Percentiles rank a stretch among this genome's conserved stretches.
These are phyloP conservation scores for Macaca nemestrina DNA, from an alignment of 2,113 vertebrate species.

Conservation along the genomic window DNA sequence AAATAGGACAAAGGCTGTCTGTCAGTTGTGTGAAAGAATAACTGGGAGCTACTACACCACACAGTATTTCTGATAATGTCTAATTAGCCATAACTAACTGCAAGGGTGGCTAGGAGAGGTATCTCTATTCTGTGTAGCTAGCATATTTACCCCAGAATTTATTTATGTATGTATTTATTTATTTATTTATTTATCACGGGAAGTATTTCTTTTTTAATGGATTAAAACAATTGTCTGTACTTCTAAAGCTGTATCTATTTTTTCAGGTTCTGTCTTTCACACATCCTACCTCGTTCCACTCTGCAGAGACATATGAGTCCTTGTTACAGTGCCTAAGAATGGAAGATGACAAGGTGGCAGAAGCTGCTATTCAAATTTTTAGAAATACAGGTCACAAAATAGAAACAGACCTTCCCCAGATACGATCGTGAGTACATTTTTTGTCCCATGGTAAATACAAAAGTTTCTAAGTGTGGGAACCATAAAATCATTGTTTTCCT, in stretches of 20 bases:
- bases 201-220: slow-evolving; percentile 40
- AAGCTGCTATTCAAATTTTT: slow-evolving; percentile 99
- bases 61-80: background rate
- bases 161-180: background rate
- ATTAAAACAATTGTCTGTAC: slow-evolving; percentile 3
- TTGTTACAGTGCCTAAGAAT: slow-evolving; percentile 99
- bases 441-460: background rate
- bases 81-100: background rate
- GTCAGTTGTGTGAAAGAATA: background rate
- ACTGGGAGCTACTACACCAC: background rate
- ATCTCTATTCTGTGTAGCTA: background rate
- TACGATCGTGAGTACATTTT: slow-evolving; percentile 93
- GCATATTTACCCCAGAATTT: background rate
- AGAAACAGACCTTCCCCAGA: slow-evolving; percentile 97
- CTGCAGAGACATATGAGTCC: slow-evolving; percentile 98
- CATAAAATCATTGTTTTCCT: background rate
- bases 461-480: background rate
- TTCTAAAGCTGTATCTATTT: slow-evolving; percentile 65
- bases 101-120: background rate
- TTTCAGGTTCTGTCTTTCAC: slow-evolving; percentile 97
- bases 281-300: slow-evolving; percentile 99
- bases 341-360: slow-evolving; percentile 99
- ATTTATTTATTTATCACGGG: background rate
- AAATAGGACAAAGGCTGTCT: background rate
- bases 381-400: slow-evolving; percentile 99